Evolutionary conservation across 92 coral and sea anemone species (phyloP), one percentile per base, ranked within the genome.

Genomic region (Galaxea fascicularis): DNA sequence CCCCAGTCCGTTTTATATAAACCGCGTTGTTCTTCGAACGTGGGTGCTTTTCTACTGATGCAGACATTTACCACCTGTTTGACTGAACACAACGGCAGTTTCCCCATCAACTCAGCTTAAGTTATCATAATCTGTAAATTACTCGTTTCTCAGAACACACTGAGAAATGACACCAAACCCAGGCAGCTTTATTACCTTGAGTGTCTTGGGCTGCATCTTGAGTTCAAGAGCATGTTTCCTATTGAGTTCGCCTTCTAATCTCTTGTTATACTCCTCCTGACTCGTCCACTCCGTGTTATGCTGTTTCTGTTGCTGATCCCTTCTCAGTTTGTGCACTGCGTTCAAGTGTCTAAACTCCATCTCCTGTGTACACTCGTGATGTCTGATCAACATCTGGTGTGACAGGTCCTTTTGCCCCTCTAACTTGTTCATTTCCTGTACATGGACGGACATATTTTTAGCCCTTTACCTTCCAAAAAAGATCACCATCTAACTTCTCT

Each of bases 321-420:
- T 87, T 45, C 99, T 86, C 84, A 97, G 94, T 53, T 88, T 93
- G 87, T 97, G 99, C 24, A 97, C 86, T 10, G 95, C 86, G 1
- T 83, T 90, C 68, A 97, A 91, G 72, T 97, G 99, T 74, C 85
- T 93, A 73, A 97, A 97, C 86, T 97, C 99, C 88, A 97, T 73
- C 0, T 97, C 99, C 84, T 97, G 99, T 0, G 99, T 97, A 73
- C 99, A 92, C 88, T 96, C 98, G 60, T 96, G 98, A 74, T 96
- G 98, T 45, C 98, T 93, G 75, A 96, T 92, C 68, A 96, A 75
- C 98, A 96, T 96, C 78, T 80, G 68, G 79, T 96, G 98, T 4
- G 98, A 95, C 82, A 90, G 91, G 18, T 96, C 98, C 76, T 96
- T 94, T 44, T 96, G 98, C 12, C 85, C 85, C 46, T 90, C 96